phyloP scores from a whole-genome alignment of 2,797 vertebrate species.

The Lithobates sylvaticus region DNA sequence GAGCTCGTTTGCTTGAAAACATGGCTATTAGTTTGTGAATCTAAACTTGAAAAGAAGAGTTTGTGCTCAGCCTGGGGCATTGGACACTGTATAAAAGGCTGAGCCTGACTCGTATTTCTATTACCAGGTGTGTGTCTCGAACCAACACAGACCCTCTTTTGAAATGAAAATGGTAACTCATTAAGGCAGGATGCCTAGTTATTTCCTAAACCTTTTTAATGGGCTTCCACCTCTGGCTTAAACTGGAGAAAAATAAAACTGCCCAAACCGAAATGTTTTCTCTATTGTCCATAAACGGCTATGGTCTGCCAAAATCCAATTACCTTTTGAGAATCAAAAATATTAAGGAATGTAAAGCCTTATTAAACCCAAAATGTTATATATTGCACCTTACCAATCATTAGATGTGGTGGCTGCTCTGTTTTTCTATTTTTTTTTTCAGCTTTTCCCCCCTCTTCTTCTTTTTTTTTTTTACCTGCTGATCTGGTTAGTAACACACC shows the following conservation, averaged over 20 bases:
- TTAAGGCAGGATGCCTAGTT: constrained; percentile 70
- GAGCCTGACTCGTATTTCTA: constrained; percentile 73
- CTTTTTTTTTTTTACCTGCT: no score
- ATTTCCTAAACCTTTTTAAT: constrained; percentile 72
- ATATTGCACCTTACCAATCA: no score
- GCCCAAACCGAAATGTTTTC: constrained; percentile 77
- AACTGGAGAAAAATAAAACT: constrained; percentile 67
- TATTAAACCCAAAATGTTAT: no score
- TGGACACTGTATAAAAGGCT: constrained; percentile 74
- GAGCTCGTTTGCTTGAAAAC: constrained; percentile 77
- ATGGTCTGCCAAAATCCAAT: neutral
- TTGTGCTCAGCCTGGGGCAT: constrained; percentile 73
- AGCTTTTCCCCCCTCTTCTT: no score
- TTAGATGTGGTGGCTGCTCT: no score
- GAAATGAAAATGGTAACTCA: constrained; percentile 71
- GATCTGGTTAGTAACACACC: no score
- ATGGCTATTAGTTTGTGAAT: constrained; percentile 64
- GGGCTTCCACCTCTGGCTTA: constrained; percentile 71
- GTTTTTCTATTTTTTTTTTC: no score
- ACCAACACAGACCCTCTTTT: constrained; percentile 67
- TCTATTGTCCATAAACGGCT: constrained; percentile 69
- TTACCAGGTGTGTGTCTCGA: constrained; percentile 74
- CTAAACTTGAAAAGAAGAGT: constrained; percentile 67
- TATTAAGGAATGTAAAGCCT: no score
- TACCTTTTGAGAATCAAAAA: no score